Conservation (phyloP, 1,140 invertebrate species). For the Euura saliciscinereae region DNA sequence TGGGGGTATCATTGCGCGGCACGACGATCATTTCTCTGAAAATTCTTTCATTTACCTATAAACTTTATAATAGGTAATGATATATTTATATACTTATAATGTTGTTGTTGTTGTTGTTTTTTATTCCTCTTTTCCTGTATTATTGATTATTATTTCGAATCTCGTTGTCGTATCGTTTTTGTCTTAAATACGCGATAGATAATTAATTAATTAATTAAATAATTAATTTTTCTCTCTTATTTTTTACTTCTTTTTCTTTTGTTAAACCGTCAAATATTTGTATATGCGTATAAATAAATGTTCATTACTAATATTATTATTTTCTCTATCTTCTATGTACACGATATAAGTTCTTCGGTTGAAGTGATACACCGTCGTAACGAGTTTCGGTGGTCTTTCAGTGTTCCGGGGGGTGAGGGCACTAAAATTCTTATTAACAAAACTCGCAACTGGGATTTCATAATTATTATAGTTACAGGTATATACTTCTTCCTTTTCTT, state of each 20-base stretch:
- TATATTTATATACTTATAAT: neutral
- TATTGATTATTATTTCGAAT: too few species aligned
- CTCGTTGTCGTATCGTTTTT: too few species aligned
- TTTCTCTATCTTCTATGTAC: too few species aligned
- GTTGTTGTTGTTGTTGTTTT: neutral
- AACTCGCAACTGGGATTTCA: neutral
- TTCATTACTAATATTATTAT: too few species aligned
- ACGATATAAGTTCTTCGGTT: too few species aligned
- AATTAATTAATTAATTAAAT: neutral
- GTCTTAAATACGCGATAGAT: too few species aligned
- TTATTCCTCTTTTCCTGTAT: too few species aligned
- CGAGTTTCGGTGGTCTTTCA: too few species aligned
- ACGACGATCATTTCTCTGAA: constrained; percentile 20
- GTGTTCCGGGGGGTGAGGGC: too few species aligned
- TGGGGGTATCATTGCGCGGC: constrained; percentile 32
- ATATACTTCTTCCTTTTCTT: neutral
- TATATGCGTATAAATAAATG: too few species aligned
- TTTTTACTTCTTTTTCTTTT: neutral
- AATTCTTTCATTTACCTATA: neutral
- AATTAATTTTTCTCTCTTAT: neutral
- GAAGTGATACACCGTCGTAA: too few species aligned
- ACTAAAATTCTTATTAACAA: too few species aligned
- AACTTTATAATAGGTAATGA: neutral
- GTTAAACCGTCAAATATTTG: neutral
- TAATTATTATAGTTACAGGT: neutral